These are phyloP conservation scores for Acleris literana DNA, from an alignment of 2,888 invertebrate genomes.

Conservation along the genomic window DNA sequence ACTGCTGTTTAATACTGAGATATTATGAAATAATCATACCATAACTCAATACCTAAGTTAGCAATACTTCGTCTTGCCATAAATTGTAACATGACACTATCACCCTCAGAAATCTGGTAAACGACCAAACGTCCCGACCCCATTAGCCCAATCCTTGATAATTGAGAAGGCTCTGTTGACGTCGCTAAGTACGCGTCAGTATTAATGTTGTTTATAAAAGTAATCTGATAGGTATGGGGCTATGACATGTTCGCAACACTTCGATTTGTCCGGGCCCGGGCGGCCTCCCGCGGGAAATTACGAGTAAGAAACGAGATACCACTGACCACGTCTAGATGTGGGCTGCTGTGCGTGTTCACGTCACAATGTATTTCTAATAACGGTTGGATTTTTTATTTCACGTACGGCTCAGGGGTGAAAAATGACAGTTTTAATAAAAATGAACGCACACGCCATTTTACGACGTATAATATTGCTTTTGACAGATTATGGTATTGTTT, in stretches of 20 bases:
- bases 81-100: not conserved
- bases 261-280: conserved; percentile 74
- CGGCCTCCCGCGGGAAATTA: conserved; percentile 76
- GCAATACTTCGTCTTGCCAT: too few species aligned
- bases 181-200: conserved; percentile 30
- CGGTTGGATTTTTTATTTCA: conserved; percentile 29
- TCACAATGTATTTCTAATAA: conserved; percentile 43
- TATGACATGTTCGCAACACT: conserved; percentile 56
- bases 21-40: too few species aligned
- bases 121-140: not conserved
- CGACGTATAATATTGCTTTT: too few species aligned
- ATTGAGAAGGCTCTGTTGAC: conserved; percentile 15
- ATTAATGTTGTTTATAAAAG: conserved; percentile 63
- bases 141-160: conserved; percentile 14
- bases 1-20: too few species aligned
- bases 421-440: conserved; percentile 17
- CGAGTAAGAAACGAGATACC: conserved; percentile 61
- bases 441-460: not conserved
- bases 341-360: conserved; percentile 41
- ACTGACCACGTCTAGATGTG: conserved; percentile 64
- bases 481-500: too few species aligned
- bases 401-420: conserved; percentile 16
- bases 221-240: conserved; percentile 56
- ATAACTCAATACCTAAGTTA: too few species aligned
- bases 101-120: not conserved